phyloP scores from a whole-genome alignment of 2,113 vertebrate genomes.

The Gopherus evgoodei region DNA sequence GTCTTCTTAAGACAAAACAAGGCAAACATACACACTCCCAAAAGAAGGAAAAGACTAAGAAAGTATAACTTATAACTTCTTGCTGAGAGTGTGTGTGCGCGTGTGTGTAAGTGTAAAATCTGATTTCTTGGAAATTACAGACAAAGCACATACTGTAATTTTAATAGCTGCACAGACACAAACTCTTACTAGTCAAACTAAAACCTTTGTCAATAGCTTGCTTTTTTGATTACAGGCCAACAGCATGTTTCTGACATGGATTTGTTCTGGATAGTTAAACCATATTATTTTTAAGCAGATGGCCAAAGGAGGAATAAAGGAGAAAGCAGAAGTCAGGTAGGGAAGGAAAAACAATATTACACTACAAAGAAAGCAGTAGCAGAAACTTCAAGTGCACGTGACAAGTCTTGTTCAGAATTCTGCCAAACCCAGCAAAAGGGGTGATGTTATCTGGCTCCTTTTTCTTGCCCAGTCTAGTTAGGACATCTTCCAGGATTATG shows the following conservation, averaged over 20 bases:
- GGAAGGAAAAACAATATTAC: slow-evolving; percentile 42
- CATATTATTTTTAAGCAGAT: neutral
- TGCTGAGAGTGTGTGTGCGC: neutral
- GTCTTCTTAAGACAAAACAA: neutral
- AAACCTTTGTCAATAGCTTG: neutral
- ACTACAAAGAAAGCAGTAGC: slow-evolving; percentile 4
- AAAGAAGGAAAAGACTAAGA: neutral
- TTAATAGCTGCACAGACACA: neutral
- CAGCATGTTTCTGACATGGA: neutral
- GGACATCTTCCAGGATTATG: neutral
- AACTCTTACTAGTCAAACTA: neutral
- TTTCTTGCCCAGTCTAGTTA: neutral
- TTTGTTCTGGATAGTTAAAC: neutral
- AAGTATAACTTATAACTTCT: neutral
- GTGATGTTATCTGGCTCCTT: neutral
- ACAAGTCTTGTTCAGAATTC: neutral
- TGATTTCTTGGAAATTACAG: neutral
- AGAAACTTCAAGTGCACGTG: neutral
- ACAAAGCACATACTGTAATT: neutral
- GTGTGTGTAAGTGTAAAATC: too few relatives aligned
- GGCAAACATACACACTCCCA: neutral
- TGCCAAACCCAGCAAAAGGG: neutral
- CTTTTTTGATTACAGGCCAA: neutral
- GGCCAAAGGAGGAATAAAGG: neutral
- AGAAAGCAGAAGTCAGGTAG: neutral